Conservation (phyloP, 2,113 vertebrate genomes). For the Caranx melampygus region DNA sequence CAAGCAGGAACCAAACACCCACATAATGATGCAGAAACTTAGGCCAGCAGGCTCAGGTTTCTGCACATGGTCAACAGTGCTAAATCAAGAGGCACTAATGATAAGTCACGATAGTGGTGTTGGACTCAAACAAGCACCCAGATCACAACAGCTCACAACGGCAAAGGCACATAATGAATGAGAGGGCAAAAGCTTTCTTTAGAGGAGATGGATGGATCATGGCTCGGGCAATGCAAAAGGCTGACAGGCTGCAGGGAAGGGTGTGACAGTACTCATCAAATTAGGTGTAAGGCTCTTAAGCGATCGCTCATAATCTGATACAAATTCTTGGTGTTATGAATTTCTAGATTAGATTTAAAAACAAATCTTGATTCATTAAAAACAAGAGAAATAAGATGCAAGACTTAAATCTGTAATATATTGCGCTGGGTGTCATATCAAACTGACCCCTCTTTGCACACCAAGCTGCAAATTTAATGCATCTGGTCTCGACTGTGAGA, state of each 20-base stretch:
- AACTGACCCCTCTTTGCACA: no score
- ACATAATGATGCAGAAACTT: neutral
- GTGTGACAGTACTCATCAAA: neutral
- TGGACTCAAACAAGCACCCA: constrained; percentile 16
- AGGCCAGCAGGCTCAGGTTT: constrained; percentile 49
- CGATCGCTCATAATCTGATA: no score
- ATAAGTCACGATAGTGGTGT: constrained; percentile 2
- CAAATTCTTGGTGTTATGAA: no score
- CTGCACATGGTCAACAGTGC: constrained; percentile 16
- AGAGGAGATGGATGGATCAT: neutral
- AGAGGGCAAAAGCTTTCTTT: neutral
- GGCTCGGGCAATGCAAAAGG: neutral
- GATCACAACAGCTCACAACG: constrained; percentile 25
- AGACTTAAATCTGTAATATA: no score
- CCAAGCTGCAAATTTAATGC: no score
- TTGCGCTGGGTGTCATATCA: no score
- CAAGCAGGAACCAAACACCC: constrained; percentile 13
- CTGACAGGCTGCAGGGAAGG: neutral
- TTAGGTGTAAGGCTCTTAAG: no score
- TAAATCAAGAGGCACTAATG: constrained; percentile 50
- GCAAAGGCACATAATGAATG: neutral
- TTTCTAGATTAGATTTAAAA: no score
- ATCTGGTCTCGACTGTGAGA: no score
- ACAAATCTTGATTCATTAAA: no score
- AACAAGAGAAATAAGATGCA: no score